Conservation (phyloP, 1,140 invertebrate species). For the Ceratitis capitata region DNA sequence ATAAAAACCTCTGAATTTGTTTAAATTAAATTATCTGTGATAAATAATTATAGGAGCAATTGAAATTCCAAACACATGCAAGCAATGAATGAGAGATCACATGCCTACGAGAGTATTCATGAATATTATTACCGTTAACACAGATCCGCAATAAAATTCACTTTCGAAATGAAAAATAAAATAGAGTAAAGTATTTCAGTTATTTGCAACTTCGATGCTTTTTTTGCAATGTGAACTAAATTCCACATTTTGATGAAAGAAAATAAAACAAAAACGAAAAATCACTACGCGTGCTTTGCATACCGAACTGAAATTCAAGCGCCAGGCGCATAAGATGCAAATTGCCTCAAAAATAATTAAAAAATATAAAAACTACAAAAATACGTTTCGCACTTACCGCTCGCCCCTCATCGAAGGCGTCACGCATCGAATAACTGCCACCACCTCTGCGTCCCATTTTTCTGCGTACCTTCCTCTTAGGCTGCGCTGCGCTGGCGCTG, state of each 20-base stretch:
- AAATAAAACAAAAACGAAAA: not conserved
- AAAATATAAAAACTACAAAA: not conserved
- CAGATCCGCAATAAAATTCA: not conserved
- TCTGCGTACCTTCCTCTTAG: constrained; percentile 14
- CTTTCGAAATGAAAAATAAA: constrained; percentile 10
- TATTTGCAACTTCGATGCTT: not conserved
- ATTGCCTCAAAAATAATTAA: too few relatives aligned
- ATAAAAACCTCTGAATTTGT: not conserved
- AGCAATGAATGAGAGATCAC: not conserved
- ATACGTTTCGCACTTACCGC: constrained; percentile 26
- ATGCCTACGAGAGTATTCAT: not conserved
- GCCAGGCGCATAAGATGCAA: not conserved
- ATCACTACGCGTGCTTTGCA: not conserved
- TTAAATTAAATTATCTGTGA: not conserved
- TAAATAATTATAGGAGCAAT: not conserved
- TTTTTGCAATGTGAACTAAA: not conserved
- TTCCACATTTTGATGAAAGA: not conserved
- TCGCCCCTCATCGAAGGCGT: constrained; percentile 35
- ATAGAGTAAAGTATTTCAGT: not conserved
- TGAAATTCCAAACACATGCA: not conserved
- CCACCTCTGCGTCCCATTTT: constrained; percentile 38
- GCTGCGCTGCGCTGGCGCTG: not conserved
- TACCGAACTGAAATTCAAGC: not conserved
- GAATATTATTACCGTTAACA: not conserved
- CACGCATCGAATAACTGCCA: constrained; percentile 39